These are phyloP conservation scores for Diachrysia chrysitis DNA, from an alignment of 2,888 invertebrate genomes.

Conservation along the genomic window DNA sequence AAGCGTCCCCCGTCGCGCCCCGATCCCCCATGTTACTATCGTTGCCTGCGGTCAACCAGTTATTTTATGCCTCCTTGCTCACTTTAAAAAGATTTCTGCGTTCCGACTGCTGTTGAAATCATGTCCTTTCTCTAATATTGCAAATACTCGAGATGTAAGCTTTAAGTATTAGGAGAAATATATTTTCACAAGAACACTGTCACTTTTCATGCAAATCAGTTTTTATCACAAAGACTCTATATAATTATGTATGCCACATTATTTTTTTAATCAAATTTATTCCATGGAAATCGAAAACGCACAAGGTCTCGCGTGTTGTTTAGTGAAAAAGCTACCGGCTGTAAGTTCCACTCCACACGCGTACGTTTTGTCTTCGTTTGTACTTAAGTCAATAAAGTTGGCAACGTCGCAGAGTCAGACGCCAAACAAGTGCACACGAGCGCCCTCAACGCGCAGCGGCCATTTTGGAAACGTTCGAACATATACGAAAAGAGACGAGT, in stretches of 20 bases:
- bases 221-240: conserved; percentile 82
- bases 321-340: conserved; percentile 84
- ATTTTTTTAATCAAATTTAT: conserved; percentile 62
- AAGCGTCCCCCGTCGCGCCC: conserved; percentile 88
- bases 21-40: conserved; percentile 87
- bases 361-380: conserved; percentile 88
- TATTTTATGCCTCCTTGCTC: conserved; percentile 78
- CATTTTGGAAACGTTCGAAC: conserved; percentile 77
- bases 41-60: conserved; percentile 83
- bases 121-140: conserved; percentile 72
- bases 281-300: conserved; percentile 65
- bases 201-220: conserved; percentile 67
- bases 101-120: conserved; percentile 69
- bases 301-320: conserved; percentile 71
- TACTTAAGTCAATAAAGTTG: conserved; percentile 88
- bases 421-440: conserved; percentile 88
- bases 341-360: conserved; percentile 86
- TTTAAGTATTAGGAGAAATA: conserved; percentile 52
- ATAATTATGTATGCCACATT: conserved; percentile 71
- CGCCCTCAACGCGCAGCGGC: conserved; percentile 89
- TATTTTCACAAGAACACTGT: conserved; percentile 65
- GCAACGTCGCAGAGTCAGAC: conserved; percentile 89
- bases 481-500: conserved; percentile 81
- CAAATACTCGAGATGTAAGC: conserved; percentile 53
- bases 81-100: conserved; percentile 71